These are phyloP conservation scores for Eristalis intricaria DNA, from an alignment of 2,888 invertebrate genomes.

Conservation along the genomic window DNA sequence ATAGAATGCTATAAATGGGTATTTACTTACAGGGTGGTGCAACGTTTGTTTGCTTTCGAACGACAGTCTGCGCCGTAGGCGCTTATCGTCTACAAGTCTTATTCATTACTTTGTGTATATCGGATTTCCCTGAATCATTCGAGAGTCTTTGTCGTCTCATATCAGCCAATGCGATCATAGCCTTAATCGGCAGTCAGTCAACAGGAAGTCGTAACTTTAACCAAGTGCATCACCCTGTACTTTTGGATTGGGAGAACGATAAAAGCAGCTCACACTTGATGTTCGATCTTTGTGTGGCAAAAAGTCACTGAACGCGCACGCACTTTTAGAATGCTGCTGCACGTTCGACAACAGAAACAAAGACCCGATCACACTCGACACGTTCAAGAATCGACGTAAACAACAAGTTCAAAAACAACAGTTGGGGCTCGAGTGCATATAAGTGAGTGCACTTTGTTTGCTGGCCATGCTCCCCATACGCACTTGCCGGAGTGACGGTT, in stretches of 20 bases:
- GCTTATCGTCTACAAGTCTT: not conserved
- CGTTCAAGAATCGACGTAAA: not conserved
- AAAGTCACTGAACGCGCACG: conserved; percentile 2
- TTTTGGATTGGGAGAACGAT: not conserved
- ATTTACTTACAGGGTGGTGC: not conserved
- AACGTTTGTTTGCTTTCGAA: too few relatives aligned
- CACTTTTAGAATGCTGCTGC: not conserved
- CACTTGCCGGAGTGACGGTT: conserved; percentile 24
- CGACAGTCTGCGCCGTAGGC: not conserved
- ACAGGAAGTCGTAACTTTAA: not conserved
- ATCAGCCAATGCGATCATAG: not conserved
- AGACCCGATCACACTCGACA: not conserved
- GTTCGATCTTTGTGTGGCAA: not conserved
- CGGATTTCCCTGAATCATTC: not conserved
- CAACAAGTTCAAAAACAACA: not conserved
- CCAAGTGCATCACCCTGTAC: conserved; percentile 4
- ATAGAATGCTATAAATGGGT: not conserved
- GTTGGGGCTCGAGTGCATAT: not conserved
- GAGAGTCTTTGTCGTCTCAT: not conserved
- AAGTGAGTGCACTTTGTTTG: conserved; percentile 2
- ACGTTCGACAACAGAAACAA: not conserved
- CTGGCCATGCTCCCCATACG: conserved; percentile 1
- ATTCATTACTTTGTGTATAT: too few relatives aligned
- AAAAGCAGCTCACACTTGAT: not conserved
- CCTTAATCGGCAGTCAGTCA: not conserved